Base-by-base conservation (phyloP, 2,888 invertebrate species). In the Leucoma salicis region DNA sequence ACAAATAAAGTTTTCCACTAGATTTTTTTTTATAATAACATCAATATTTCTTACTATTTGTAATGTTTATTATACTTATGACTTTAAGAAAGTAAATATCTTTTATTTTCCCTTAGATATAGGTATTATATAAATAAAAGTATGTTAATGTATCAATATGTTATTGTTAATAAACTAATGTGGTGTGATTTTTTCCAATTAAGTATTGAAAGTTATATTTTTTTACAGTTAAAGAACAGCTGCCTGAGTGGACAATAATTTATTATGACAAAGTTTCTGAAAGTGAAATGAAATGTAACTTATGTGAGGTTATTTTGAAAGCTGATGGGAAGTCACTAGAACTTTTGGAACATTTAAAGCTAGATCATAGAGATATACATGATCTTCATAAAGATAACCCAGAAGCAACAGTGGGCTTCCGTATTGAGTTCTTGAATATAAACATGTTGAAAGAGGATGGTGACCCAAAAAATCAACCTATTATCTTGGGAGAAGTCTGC, bases 371-470 rank as follows among this genome's bases (percentile, higher is more conserved):
- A 36, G 86, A 85, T 35, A 71, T 89, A 1, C 74, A 77, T 16
- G 78, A 82, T 0, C 63, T 89, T 0, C 88, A 89, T 32, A 86
- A 82, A 47, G 77, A 78, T n/a, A 80, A 78, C 43, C 71, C 78
- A 0, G 80, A 84, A 14, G 71, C 77, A 4, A 70, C 74, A 0
- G 77, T 85, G 0, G 84, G 87, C 2, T 89, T 83, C 46, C 82
- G 78, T 31, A 86, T 89, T 18, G 87, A 87, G 49, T 87, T 87
- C 46, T 63, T 88, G 3, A 75, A 85, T 42, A 59, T 85, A 12
- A 82, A 80, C 53, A 69, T 76, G 39, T 48, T 80, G 47, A 82
- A 82, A 49, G 79, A 77, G 16, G 76, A 75, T 2, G 66, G 46
- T 2, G 76, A 74, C 6, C 45, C 55, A 0, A 79, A 78, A 46